These are phyloP conservation scores for Characodon lateralis DNA, from an alignment of 2,797 vertebrate species.

Conservation along the genomic window DNA sequence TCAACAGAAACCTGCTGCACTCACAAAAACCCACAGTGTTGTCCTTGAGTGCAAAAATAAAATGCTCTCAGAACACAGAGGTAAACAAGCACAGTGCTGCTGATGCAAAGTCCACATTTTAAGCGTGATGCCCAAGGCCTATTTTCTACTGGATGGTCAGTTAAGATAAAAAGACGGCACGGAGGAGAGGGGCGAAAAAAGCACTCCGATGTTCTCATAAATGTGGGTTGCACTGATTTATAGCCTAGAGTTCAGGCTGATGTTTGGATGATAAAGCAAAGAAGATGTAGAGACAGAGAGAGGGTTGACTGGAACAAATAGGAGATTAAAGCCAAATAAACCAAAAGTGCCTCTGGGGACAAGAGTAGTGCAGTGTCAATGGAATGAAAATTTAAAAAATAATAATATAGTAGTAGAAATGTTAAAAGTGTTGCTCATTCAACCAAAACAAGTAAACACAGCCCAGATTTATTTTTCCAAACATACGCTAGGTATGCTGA, in stretches of 20 bases:
- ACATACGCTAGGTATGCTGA: background rate
- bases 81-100: constrained; percentile 13
- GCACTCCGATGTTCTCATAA: constrained; percentile 28
- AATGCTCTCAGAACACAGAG: background rate
- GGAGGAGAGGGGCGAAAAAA: background rate
- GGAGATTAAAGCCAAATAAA: constrained; percentile 21
- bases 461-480: constrained; percentile 44
- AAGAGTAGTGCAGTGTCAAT: background rate
- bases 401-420: constrained; percentile 6
- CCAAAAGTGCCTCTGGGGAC: constrained; percentile 1
- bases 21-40: constrained; percentile 26
- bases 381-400: background rate
- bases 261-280: constrained; percentile 11
- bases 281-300: constrained; percentile 16
- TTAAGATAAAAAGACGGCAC: constrained; percentile 24
- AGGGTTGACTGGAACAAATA: background rate
- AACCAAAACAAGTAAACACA: constrained; percentile 53
- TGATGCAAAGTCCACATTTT: constrained; percentile 27
- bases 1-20: constrained; percentile 36
- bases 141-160: constrained; percentile 28
- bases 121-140: background rate
- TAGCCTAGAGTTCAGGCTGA: constrained; percentile 12
- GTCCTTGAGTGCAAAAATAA: constrained; percentile 24
- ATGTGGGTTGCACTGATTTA: constrained; percentile 20
- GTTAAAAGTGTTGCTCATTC: constrained; percentile 37